Base-by-base conservation (phyloP, 1,140 invertebrate genomes). In the Drosophila ananassae region DNA sequence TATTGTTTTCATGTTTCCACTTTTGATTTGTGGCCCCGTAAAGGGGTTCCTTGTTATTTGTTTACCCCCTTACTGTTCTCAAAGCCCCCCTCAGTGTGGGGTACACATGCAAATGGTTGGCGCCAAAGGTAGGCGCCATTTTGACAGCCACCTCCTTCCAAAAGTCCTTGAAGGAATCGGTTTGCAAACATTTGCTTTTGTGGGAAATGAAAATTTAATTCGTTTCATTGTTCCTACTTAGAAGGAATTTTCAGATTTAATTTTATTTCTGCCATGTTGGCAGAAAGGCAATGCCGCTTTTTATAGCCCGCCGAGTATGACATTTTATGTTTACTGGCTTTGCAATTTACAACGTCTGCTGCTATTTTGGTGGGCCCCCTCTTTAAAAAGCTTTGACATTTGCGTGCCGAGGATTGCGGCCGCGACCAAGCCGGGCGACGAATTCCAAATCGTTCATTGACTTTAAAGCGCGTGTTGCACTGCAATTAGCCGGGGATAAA, bases 391-490 rank as follows among this genome's bases (percentile, higher is more conserved):
- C 72, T 66, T 79, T 83, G 81, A 62, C 73, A 84, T 84, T 84
- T 84, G 81, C 81, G 81, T 84, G 81, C 67, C 28, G 54, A 32
- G 48, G 48, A 66, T 63, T 63, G 51, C 46, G 25, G 21, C 34
- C 22, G 25, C 46, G 25, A n/a, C 34, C 22, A 6, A 28, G 25
- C 25, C 25, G 25, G 25, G 25, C 24, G 17, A 12, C 28, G 44
- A 48, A 73, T 66, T 58, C 47, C 60, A 47, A 81, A 64, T 67
- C 82, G 82, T 82, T 82, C 82, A 89, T 85, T 85, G 82, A 85
- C 82, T 85, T 89, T 87, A 78, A 85, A 85, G 75, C 82, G 78
- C 82, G 82, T 85, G 82, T 55, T 60, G 74, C 77, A 85, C 72
- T 75, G 82, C 82, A 85, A 85, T 85, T 85, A 85, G 82, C 82